phyloP scores from a whole-genome alignment of 2,888 invertebrate genomes.

The Zygaena filipendulae region DNA sequence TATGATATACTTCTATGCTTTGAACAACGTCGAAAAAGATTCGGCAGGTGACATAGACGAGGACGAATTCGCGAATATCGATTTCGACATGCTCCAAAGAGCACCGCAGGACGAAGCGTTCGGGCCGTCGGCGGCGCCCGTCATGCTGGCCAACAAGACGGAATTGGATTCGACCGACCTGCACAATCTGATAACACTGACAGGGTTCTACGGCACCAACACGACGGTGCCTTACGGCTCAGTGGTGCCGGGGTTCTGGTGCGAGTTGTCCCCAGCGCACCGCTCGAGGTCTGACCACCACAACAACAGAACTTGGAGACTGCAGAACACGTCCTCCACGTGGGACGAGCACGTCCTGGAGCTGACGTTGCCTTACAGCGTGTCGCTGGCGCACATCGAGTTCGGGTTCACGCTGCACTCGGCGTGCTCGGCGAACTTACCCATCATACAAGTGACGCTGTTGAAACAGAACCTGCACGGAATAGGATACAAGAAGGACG shows the following conservation, averaged over 20 bases:
- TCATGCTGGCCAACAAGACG: conserved; percentile 68
- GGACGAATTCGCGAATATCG: conserved; percentile 66
- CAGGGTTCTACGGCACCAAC: conserved; percentile 76
- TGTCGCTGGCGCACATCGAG: conserved; percentile 89
- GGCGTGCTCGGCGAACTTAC: conserved; percentile 77
- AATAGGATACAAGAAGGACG: conserved; percentile 63
- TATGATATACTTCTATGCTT: conserved; percentile 83
- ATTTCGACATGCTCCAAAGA: conserved; percentile 51
- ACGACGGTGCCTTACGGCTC: conserved; percentile 77
- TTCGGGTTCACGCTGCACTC: conserved; percentile 86
- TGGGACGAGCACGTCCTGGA: conserved; percentile 96
- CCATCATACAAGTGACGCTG: conserved; percentile 80
- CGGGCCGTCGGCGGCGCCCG: conserved; percentile 34
- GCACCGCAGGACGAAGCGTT: conserved; percentile 43
- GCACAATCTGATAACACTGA: conserved; percentile 76
- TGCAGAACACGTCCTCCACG: conserved; percentile 88
- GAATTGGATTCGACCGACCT: conserved; percentile 70
- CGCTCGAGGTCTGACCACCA: conserved; percentile 90
- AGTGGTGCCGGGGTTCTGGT: conserved; percentile 94
- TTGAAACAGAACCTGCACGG: conserved; percentile 71
- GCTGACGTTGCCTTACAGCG: conserved; percentile 82
- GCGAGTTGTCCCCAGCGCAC: conserved; percentile 91
- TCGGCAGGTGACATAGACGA: conserved; percentile 79
- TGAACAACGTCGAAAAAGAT: conserved; percentile 79
- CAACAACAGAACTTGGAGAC: conserved; percentile 88